These are phyloP conservation scores for Lycocerus yunnanus DNA, from an alignment of 2,888 invertebrate genomes.

Conservation along the genomic window DNA sequence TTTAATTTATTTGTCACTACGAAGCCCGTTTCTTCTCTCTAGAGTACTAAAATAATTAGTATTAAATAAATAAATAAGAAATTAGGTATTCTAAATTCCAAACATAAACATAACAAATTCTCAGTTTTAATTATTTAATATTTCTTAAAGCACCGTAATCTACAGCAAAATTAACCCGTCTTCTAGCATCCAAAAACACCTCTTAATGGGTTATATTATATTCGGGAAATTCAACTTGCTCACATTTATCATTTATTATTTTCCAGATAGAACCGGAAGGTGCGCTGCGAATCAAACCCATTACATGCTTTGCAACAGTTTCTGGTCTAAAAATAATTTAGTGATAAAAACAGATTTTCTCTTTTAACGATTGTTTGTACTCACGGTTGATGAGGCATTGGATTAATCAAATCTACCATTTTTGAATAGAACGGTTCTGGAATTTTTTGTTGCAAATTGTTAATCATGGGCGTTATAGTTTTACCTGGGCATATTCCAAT, in stretches of 20 bases:
- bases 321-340: neutral
- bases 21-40: too few relatives aligned
- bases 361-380: neutral
- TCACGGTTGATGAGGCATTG: neutral
- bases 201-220: neutral
- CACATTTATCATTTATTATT: neutral
- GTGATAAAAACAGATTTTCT: too few relatives aligned
- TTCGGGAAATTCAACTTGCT: neutral
- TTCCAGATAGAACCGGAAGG: neutral
- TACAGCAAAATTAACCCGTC: too few relatives aligned
- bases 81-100: too few relatives aligned
- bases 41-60: too few relatives aligned
- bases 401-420: neutral
- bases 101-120: too few relatives aligned
- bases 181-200: too few relatives aligned
- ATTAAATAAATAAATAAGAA: too few relatives aligned
- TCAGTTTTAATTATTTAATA: too few relatives aligned
- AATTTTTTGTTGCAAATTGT: neutral
- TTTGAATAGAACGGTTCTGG: neutral
- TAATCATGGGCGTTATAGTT: conserved; percentile 8
- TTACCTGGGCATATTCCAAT: conserved; percentile 33
- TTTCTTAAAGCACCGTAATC: too few relatives aligned
- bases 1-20: too few relatives aligned
- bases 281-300: neutral
- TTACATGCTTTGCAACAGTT: neutral